Base-by-base conservation (phyloP, 2,888 invertebrate species). In the Mystacides longicornis region DNA sequence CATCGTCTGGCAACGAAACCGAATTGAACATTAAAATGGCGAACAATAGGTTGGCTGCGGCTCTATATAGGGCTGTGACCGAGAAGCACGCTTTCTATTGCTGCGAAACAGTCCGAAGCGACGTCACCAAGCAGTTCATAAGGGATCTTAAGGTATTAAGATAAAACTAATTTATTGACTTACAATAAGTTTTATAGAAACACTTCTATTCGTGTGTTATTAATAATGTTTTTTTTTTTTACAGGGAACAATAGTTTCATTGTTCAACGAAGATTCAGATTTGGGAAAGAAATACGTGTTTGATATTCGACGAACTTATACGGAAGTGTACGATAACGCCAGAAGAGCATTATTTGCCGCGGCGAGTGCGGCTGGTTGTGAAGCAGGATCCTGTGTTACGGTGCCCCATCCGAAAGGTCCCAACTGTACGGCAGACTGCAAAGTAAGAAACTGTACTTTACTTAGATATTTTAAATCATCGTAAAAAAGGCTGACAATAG, bases 11-110 rank as follows among this genome's bases (percentile, higher is more conserved):
- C 51, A 79, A 82, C 63, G 83, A 84, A 64, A 81, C 85, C 2
- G 79, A 83, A 33, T 72, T 90, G 58, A 86, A 88, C 69, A 84
- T 89, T 61, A 90, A 90, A 71, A 80, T 92, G 72, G 85, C 87
- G 64, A 88, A 89, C 46, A 85, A 85, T 55, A 86, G 87, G 46
- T 85, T 88, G 48, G 92, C 93, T 1, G 87, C 87, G 47, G 89
- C 89, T 33, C 72, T 91, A 22, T 91, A 90, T 71, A 79, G 93
- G 49, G 89, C 91, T 21, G 87, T 93, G 62, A 93, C 93, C 0
- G 93, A 93, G 72, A 90, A 91, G 64, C 92, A 93, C 70, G 92
- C 92, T 46, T 93, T 93, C 77, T 93, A 91, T 73, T 90, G 90
- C 70, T 93, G 93, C 73, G 93, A 93, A 70, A 93, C 93, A 0